These are phyloP conservation scores for Rhadinocentrus ornatus DNA, from an alignment of 2,797 vertebrate species.

Conservation along the genomic window DNA sequence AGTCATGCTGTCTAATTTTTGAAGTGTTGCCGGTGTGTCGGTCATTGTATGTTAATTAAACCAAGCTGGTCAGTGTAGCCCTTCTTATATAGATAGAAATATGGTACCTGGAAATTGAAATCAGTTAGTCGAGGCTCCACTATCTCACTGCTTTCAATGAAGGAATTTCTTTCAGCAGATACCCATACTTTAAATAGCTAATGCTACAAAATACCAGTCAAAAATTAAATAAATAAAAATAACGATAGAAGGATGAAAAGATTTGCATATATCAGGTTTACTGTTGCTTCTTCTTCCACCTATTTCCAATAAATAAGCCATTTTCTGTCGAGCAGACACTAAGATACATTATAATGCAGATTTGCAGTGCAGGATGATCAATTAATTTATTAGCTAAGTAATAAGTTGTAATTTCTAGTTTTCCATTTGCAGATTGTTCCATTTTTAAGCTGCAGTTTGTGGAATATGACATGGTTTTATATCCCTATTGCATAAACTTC, in stretches of 20 bases:
- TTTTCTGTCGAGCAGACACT: no score
- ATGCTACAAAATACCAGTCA: neutral
- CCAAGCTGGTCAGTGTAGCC: neutral
- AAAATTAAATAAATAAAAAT: neutral
- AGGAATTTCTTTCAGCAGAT: neutral
- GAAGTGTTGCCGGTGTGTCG: neutral
- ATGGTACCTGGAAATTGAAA: neutral
- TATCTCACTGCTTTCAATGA: neutral
- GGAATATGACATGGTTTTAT: neutral
- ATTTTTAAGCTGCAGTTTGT: no score
- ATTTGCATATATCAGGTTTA: neutral
- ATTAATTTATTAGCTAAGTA: no score
- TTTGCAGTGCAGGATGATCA: no score
- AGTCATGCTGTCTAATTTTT: neutral
- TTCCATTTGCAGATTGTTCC: neutral
- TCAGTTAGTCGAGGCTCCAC: neutral
- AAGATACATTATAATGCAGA: no score
- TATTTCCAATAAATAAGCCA: neutral
- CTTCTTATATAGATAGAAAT: neutral
- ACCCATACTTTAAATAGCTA: neutral
- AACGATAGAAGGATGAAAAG: neutral
- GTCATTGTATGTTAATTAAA: constrained; percentile 18
- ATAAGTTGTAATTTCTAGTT: neutral
- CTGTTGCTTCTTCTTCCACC: neutral
- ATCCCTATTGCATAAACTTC: no score